Evolutionary conservation across 2,797 vertebrate species (phyloP), one percentile per base, ranked within the genome.

Genomic region (Myotis daubentonii): DNA sequence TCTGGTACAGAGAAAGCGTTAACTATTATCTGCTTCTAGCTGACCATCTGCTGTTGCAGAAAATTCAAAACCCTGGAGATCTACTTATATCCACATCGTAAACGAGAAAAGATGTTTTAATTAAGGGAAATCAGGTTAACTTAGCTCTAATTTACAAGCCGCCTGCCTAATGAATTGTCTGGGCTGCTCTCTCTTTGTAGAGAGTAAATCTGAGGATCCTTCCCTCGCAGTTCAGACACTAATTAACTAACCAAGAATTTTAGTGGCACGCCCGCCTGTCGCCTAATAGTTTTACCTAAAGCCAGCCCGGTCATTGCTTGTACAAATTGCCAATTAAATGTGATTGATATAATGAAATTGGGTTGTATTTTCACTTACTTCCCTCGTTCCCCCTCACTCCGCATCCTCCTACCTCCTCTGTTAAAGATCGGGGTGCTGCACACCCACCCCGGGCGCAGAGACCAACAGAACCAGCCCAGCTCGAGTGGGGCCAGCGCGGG

Each of bases 31-130:
- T 99, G 98, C 98, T 98, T 98, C 98, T 98, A 99, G 99, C 98
- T 98, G 98, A 99, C 99, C 99, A 99, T 99, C 99, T 99, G 99
- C 99, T 99, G 98, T 99, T 98, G 99, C 98, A 99, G 98, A 98
- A 98, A 98, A 99, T 98, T 98, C 98, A 99, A 99, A 99, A 98
- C 99, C 99, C 99, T 98, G 98, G 99, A 99, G 99, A 99, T 99
- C 98, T 99, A 98, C 99, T 99, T 99, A 99, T 99, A 99, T 99
- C 98, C 98, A 99, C 98, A 99, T 99, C 98, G 98, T 98, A 99
- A 99, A 99, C 98, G 98, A 99, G 98, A 98, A 99, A 99, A 98
- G 98, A 99, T 99, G 99, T 99, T 99, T 99, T 98, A 98, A 99
- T 99, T 99, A 99, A 99, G 98, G 98, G 98, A 99, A 98, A 99